These are phyloP conservation scores for Cyanoderma ruficeps DNA, from an alignment of 2,113 vertebrate species.

Conservation along the genomic window DNA sequence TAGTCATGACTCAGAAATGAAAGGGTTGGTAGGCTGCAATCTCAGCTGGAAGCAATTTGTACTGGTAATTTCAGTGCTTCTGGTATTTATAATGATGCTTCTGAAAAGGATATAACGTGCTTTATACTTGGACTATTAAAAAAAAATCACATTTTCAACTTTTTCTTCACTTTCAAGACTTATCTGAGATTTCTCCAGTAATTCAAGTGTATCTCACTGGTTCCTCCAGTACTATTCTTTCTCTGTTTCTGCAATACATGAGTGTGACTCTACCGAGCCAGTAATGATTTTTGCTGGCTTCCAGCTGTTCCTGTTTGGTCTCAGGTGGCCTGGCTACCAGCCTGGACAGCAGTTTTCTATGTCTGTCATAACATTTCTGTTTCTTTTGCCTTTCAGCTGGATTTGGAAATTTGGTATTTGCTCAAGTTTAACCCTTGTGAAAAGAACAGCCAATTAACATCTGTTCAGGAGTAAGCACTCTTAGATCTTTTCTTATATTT, in stretches of 20 bases:
- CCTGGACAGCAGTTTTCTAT: conserved; percentile 43
- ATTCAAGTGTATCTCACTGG: neutral
- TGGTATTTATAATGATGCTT: neutral
- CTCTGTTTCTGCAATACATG: neutral
- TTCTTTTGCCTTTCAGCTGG: conserved; percentile 54
- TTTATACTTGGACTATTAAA: neutral
- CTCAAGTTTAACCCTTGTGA: conserved; percentile 6
- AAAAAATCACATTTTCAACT: neutral
- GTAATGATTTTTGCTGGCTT: conserved; percentile 46
- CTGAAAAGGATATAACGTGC: neutral
- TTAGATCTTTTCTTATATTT: neutral
- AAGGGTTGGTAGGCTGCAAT: neutral
- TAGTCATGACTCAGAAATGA: neutral
- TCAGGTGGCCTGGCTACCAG: conserved; percentile 63
- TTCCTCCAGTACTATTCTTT: neutral
- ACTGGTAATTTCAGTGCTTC: neutral
- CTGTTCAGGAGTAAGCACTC: neutral
- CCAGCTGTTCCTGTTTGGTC: conserved; percentile 62
- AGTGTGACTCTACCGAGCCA: conserved; percentile 3
- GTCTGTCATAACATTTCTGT: conserved; percentile 58
- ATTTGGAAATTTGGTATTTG: conserved; percentile 39
- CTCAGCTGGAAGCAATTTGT: conserved; percentile 15
- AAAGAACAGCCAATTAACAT: conserved; percentile 34
- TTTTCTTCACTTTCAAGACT: neutral
- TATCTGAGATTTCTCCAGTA: neutral